These are phyloP conservation scores for Lynx canadensis DNA, from an alignment of 2,113 vertebrate species.

Conservation along the genomic window DNA sequence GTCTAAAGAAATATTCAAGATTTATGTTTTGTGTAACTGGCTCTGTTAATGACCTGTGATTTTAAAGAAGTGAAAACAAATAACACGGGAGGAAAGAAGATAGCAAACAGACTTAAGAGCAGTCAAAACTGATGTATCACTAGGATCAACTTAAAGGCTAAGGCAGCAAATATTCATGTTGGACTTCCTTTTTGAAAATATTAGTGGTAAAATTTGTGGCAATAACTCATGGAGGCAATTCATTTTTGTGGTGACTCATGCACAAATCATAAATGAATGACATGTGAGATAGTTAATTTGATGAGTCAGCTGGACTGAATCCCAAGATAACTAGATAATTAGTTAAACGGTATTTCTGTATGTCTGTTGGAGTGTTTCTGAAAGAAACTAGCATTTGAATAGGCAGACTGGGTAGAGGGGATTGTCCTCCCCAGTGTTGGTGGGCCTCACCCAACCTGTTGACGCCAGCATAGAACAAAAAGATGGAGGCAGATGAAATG, in stretches of 20 bases:
- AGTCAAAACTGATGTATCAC: not conserved
- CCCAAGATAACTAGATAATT: not conserved
- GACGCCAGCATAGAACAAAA: not conserved
- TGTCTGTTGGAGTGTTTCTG: not conserved
- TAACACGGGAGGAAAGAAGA: not conserved
- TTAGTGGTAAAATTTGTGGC: not conserved
- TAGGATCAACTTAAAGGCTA: not conserved
- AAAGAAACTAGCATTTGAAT: not conserved
- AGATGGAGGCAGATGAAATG: not conserved
- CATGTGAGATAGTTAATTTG: not conserved
- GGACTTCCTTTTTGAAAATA: not conserved
- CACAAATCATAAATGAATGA: not conserved
- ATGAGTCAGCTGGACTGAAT: not conserved
- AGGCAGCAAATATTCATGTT: not conserved
- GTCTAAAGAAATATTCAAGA: not conserved
- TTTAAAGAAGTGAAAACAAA: conserved; percentile 11
- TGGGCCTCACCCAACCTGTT: not conserved
- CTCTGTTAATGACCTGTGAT: not conserved
- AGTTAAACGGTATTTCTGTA: not conserved
- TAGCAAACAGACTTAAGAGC: not conserved
- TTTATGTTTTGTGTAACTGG: not conserved
- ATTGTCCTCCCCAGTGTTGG: not conserved
- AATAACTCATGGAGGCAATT: not conserved
- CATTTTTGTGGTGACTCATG: not conserved
- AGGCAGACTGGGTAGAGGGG: too few species aligned